phyloP scores from a whole-genome alignment of 2,797 vertebrate species.

The Sebastes elongatus region DNA sequence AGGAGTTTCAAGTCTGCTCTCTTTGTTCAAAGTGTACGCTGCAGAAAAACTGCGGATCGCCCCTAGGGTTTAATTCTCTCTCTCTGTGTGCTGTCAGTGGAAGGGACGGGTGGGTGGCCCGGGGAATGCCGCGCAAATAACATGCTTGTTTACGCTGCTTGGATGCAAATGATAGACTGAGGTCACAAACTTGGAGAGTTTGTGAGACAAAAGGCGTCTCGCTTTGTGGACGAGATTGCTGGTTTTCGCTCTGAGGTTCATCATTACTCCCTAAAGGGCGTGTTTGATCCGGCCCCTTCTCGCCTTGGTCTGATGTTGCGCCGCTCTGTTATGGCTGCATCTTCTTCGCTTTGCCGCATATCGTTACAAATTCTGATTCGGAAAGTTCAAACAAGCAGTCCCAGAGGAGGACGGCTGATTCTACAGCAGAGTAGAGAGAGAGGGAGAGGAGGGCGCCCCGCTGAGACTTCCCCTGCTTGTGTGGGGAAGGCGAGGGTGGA shows the following conservation, averaged over 20 bases:
- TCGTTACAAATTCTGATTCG: conserved; percentile 73
- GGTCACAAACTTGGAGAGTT: conserved; percentile 62
- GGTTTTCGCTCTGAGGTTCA: conserved; percentile 46
- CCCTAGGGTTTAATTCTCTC: conserved; percentile 63
- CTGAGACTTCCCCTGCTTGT: conserved; percentile 50
- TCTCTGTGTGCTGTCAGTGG: conserved; percentile 44
- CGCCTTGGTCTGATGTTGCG: conserved; percentile 33
- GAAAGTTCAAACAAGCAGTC: conserved; percentile 72
- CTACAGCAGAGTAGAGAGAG: conserved; percentile 58
- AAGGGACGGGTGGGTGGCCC: conserved; percentile 63
- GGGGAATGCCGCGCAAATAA: conserved; percentile 63
- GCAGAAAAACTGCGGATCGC: conserved; percentile 52
- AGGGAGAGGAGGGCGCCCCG: conserved; percentile 25
- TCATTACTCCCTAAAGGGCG: conserved; percentile 47
- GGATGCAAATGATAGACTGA: conserved; percentile 73
- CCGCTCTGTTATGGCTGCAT: conserved; percentile 41
- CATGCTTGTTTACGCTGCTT: conserved; percentile 69
- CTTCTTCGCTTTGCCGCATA: conserved; percentile 54
- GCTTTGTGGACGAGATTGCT: conserved; percentile 43
- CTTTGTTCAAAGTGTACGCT: conserved; percentile 65
- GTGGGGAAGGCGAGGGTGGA: conserved; percentile 35
- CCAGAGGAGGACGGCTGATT: conserved; percentile 62
- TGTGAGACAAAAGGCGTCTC: conserved; percentile 59
- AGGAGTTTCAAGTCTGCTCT: conserved; percentile 56
- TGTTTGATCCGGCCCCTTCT: conserved; percentile 65